A percentile compares a stretch with the other conserved stretches of the same genome.
These are phyloP conservation scores for Dyspetes luteomarginatus DNA, from an alignment of 2,888 invertebrate species.

Conservation along the genomic window DNA sequence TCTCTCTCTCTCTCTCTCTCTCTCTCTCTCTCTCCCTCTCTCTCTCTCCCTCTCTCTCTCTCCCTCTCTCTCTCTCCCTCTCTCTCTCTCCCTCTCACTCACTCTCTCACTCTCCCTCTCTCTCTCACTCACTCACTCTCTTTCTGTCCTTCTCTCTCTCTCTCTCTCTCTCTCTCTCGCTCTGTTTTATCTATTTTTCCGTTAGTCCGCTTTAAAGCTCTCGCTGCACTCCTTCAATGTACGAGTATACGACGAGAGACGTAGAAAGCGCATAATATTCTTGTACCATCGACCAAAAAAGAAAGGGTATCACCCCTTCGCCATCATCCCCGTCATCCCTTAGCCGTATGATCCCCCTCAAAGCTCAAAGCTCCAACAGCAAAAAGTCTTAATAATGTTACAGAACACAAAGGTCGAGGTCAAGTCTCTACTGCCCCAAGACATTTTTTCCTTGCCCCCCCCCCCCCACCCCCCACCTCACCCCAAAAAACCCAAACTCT, in stretches of 20 bases:
- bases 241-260: constrained; percentile 46
- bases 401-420: constrained; percentile 77
- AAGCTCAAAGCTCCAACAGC: constrained; percentile 47
- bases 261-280: constrained; percentile 41
- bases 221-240: constrained; percentile 51
- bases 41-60: constrained; percentile 38
- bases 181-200: constrained; percentile 50
- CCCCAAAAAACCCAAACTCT: not conserved
- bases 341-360: constrained; percentile 33
- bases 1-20: not conserved
- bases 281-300: constrained; percentile 2
- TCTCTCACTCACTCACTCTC: not conserved
- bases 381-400: constrained; percentile 80
- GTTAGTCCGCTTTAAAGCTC: constrained; percentile 53
- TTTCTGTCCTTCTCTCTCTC: constrained; percentile 16
- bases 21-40: constrained; percentile 27
- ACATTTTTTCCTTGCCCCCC: no score
- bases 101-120: constrained; percentile 31
- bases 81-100: constrained; percentile 50
- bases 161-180: constrained; percentile 37
- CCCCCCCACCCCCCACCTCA: not conserved
- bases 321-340: constrained; percentile 27
- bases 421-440: constrained; percentile 74
- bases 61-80: constrained; percentile 54
- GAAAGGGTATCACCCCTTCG: constrained; percentile 20